phyloP scores from a whole-genome alignment of 2,113 vertebrate species.

The Rana temporaria region DNA sequence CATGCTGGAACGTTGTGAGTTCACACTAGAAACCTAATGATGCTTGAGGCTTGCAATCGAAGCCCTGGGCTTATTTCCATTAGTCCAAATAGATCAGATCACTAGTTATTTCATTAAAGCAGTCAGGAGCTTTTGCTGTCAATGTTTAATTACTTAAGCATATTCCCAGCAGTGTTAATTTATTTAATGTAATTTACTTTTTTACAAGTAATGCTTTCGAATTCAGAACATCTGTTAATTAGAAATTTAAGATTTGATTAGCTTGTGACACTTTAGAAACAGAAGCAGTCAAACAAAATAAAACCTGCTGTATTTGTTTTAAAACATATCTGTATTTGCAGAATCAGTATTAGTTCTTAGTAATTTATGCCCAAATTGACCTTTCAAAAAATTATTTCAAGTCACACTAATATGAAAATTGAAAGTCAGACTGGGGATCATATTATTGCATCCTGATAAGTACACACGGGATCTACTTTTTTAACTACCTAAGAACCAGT shows the following conservation, averaged over 20 bases:
- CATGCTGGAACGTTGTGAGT: not conserved
- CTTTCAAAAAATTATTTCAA: not conserved
- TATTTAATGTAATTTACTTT: constrained; percentile 3
- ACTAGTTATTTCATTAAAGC: constrained; percentile 21
- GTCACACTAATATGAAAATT: not conserved
- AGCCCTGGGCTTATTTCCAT: constrained; percentile 22
- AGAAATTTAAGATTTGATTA: not conserved
- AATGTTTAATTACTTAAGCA: constrained; percentile 12
- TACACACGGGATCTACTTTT: too few species aligned
- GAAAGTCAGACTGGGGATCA: too few species aligned
- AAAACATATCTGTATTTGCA: not conserved
- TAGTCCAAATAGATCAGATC: constrained; percentile 20
- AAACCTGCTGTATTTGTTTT: not conserved
- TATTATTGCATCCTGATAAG: too few species aligned
- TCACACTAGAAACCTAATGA: constrained; percentile 3
- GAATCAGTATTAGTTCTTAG: too few species aligned
- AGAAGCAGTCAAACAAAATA: not conserved
- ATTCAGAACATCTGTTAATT: not conserved
- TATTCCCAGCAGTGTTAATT: constrained; percentile 1
- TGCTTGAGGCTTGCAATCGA: not conserved
- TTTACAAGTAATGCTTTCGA: not conserved
- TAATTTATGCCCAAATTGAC: too few species aligned
- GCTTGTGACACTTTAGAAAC: not conserved
- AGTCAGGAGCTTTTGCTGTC: not conserved
- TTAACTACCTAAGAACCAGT: too few species aligned